Base-by-base conservation (phyloP, 2,888 invertebrate species). In the Aphodius granarius region DNA sequence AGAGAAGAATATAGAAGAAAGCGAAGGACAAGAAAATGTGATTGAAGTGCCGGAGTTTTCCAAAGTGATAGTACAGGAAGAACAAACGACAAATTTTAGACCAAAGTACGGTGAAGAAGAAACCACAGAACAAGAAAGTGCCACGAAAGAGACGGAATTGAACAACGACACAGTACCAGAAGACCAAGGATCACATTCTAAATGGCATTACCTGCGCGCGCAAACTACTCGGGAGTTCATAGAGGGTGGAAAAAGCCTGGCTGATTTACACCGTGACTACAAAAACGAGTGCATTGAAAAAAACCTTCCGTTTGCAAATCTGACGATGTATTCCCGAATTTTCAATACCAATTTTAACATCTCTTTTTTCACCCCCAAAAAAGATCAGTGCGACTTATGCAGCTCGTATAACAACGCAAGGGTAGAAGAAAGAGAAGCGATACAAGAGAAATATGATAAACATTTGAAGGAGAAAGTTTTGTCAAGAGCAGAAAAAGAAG, bases 191-290 rank as follows among this genome's bases (percentile, higher is more conserved):
- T 82, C n/a, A n/a, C n/a, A n/a, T n/a, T n/a, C n/a, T 78, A 82
- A 82, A 72, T 81, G 82, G 71, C 83, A 83, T 76, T 84, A 83
- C 76, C 73, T 82, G 16, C 78, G 83, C 74, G 79, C 78, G 66
- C 78, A 79, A 21, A 83, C 83, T 63, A 77, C 68, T 75, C 77
- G 82, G 76, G 77, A 80, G 77, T 84, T 80, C 74, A 82, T 83
- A 76, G 83, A 84, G 76, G 81, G 82, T 21, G 81, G 81, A 65
- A 76, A 80, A 64, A 78, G 81, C 43, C 77, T 83, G 73, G 79
- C 80, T 72, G 80, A 73, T n/a, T 21, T 73, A 20, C 21, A 73
- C 23, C n/a, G 66, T 17, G 64, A 73, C 22, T 73, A 73, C 23
- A 73, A 73, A 65, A 17, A 15, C 20, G 65, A 19, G 18, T 73